These are phyloP conservation scores for Elmis aenea DNA, from an alignment of 2,888 invertebrate species.

Conservation along the genomic window DNA sequence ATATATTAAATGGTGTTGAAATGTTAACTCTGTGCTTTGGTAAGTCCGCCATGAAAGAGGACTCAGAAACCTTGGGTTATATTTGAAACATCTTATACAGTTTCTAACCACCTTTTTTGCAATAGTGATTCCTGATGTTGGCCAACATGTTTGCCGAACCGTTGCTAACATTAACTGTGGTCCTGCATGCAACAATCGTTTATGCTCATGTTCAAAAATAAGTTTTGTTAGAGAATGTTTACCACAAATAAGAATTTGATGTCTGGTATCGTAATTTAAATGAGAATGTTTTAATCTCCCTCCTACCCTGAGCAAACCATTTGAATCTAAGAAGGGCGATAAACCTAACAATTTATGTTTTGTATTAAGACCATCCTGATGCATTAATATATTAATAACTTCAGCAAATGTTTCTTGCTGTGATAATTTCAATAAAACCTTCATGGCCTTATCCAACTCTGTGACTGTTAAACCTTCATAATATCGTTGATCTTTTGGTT, in stretches of 20 bases:
- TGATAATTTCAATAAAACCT: neutral
- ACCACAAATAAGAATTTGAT: conserved; percentile 19
- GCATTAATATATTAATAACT: no score
- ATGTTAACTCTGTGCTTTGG: conserved; percentile 12
- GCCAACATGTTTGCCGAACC: conserved; percentile 25
- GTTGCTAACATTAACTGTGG: conserved; percentile 14
- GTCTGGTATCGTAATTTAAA: conserved; percentile 14
- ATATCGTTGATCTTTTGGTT: neutral
- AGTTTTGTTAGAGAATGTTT: conserved; percentile 15
- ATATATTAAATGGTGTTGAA: conserved; percentile 19
- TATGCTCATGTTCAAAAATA: conserved; percentile 13
- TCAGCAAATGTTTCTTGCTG: neutral
- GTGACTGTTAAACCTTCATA: neutral
- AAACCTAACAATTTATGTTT: conserved; percentile 4
- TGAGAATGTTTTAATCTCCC: conserved; percentile 14
- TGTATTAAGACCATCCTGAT: no score
- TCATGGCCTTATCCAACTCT: neutral
- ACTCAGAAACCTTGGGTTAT: conserved; percentile 8
- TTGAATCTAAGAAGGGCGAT: conserved; percentile 2
- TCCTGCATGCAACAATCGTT: conserved; percentile 19
- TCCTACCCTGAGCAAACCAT: conserved; percentile 17
- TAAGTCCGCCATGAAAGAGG: conserved; percentile 21
- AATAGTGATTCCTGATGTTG: conserved; percentile 6
- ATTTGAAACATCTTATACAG: conserved; percentile 19
- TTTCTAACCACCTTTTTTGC: conserved; percentile 10